Evolutionary conservation across 2,888 invertebrate species (phyloP), one percentile per base, ranked within the genome.

Genomic region (Altica lythri): DNA sequence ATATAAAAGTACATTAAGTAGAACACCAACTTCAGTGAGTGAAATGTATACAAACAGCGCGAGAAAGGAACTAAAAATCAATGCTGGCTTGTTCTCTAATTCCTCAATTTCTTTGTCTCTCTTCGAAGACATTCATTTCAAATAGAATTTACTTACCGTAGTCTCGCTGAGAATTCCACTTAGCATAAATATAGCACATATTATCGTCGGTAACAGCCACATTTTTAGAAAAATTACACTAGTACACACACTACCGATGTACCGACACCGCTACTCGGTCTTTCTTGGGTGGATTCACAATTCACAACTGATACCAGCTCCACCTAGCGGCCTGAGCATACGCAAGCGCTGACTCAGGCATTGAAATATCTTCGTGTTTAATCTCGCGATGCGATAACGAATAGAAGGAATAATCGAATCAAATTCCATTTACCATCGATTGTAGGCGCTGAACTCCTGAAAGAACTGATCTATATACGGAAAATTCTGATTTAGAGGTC

Each of bases 341-440:
- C 72, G 73, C 73, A 70, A 64, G 67, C 68, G 67, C 68, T 44
- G 79, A 93, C 2, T 86, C 86, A 68, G 95, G 94, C 78, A 80
- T 95, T 55, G 94, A n/a, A n/a, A n/a, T n/a, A n/a, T n/a, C n/a
- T n/a, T n/a, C n/a, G n/a, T n/a, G n/a, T n/a, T n/a, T n/a, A n/a
- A n/a, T n/a, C n/a, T n/a, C n/a, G n/a, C n/a, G n/a, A n/a, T n/a
- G n/a, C n/a, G n/a, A n/a, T n/a, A n/a, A n/a, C n/a, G n/a, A n/a
- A n/a, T n/a, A n/a, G n/a, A n/a, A n/a, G n/a, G n/a, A n/a, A n/a
- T n/a, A n/a, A n/a, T n/a, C n/a, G n/a, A n/a, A n/a, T n/a, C n/a
- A n/a, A n/a, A n/a, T n/a, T n/a, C n/a, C n/a, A n/a, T n/a, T n/a
- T n/a, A n/a, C n/a, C n/a, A n/a, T n/a, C n/a, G n/a, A n/a, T n/a